These are phyloP conservation scores for Acanthoscelides obtectus DNA, from an alignment of 2,888 invertebrate species.

Conservation along the genomic window DNA sequence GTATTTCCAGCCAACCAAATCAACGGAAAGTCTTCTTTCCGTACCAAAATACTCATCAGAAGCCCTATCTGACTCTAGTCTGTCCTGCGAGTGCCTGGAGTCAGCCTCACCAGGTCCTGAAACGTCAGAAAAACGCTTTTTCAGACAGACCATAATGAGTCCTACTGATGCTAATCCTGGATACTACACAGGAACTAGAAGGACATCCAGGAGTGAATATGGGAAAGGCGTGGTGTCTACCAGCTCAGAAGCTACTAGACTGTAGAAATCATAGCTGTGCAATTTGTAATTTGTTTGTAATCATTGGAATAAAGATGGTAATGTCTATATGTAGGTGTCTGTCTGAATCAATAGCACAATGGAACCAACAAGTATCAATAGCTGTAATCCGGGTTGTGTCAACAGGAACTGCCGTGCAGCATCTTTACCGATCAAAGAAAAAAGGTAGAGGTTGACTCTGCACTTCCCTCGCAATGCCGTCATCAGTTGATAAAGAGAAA, in stretches of 20 bases:
- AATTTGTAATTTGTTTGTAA: background rate
- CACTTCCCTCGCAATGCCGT: too few species aligned
- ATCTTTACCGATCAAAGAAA: too few species aligned
- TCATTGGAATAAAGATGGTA: background rate
- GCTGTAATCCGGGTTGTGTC: too few species aligned
- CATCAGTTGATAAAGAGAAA: too few species aligned
- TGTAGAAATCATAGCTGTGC: constrained; percentile 46
- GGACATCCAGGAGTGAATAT: constrained; percentile 49
- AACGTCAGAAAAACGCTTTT: constrained; percentile 38
- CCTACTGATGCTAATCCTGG: constrained; percentile 47
- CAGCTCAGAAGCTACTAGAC: constrained; percentile 67
- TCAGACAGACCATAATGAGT: constrained; percentile 42
- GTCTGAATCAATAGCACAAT: too few species aligned
- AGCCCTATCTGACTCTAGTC: constrained; percentile 61
- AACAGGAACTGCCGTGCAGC: too few species aligned
- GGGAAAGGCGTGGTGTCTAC: constrained; percentile 54
- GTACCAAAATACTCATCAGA: constrained; percentile 62
- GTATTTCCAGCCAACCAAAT: constrained; percentile 66
- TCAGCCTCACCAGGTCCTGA: constrained; percentile 34
- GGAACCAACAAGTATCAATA: too few species aligned
- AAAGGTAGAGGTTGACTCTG: too few species aligned
- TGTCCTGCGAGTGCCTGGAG: constrained; percentile 68
- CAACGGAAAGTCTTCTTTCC: constrained; percentile 73
- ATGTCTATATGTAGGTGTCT: background rate
- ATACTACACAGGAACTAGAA: constrained; percentile 42